Percentiles rank a stretch among this genome's conserved stretches.
Evolutionary conservation across 2,888 invertebrate genomes (phyloP).

Genomic region (Cephus nigrinus): DNA sequence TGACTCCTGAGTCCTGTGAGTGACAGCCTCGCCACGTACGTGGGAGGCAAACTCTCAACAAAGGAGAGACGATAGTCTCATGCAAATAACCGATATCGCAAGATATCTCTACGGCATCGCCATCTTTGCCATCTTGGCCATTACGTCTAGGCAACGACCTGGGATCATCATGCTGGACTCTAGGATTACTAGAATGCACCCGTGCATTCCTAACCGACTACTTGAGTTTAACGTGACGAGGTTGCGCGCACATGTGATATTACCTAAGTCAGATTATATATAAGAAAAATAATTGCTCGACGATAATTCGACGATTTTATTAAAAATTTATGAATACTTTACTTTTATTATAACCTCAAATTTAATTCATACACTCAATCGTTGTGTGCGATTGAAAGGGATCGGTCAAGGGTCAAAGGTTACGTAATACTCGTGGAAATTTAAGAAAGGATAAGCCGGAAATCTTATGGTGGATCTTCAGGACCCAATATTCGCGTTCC

Average conservation of each 20-base stretch:
- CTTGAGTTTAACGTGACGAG: background rate
- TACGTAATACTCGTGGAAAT: background rate
- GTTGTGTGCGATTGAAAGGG: background rate
- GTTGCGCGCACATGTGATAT: background rate
- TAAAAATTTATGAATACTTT: background rate
- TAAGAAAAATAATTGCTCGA: background rate
- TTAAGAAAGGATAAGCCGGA: background rate
- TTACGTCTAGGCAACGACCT: background rate
- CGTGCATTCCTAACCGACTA: background rate
- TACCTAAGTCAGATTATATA: background rate
- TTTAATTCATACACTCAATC: background rate
- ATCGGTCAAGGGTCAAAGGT: background rate
- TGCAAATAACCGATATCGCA: constrained; percentile 53
- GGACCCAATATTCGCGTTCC: background rate
- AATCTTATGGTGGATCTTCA: background rate
- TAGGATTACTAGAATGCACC: background rate
- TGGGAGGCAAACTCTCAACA: constrained; percentile 60
- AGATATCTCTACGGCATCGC: constrained; percentile 24
- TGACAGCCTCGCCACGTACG: constrained; percentile 60
- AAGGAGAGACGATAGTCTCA: constrained; percentile 57
- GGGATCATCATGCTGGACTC: background rate
- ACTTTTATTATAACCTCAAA: too few species aligned
- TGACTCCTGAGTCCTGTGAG: constrained; percentile 55
- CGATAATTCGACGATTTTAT: background rate
- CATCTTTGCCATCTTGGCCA: too few species aligned